Conservation (phyloP, 1,140 invertebrate species). For the Dryas iulia region DNA sequence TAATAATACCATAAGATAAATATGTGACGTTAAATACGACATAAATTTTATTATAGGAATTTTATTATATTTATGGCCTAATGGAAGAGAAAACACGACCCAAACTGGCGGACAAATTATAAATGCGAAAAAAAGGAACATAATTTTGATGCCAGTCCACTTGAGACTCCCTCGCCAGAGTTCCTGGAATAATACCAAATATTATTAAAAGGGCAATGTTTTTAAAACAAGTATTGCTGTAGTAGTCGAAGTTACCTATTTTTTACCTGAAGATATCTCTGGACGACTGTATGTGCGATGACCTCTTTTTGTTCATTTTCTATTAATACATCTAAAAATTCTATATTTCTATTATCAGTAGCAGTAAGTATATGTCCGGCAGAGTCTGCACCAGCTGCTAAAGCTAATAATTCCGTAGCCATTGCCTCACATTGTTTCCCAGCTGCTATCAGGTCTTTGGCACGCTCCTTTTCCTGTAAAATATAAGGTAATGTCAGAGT, state of each 20-base stretch:
- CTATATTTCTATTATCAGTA: conserved; percentile 94
- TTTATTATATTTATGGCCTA: conserved; percentile 97
- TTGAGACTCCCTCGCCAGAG: conserved; percentile 97
- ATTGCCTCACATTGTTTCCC: conserved; percentile 98
- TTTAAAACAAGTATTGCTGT: conserved; percentile 21
- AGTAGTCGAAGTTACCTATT: conserved; percentile 74
- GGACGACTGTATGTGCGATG: conserved; percentile 93
- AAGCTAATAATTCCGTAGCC: conserved; percentile 96
- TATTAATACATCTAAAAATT: conserved; percentile 98
- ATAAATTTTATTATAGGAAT: conserved; percentile 99
- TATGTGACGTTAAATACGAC: conserved; percentile 98
- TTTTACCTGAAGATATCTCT: conserved; percentile 91
- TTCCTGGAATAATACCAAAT: conserved; percentile 85
- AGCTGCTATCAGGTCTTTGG: conserved; percentile 96
- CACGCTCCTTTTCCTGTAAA: conserved; percentile 95
- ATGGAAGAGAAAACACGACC: conserved; percentile 96
- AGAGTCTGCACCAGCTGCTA: conserved; percentile 96
- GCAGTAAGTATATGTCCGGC: conserved; percentile 95
- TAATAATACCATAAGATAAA: conserved; percentile 97
- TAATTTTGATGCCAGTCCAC: conserved; percentile 97
- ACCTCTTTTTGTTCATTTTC: conserved; percentile 99
- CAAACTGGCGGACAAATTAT: conserved; percentile 97
- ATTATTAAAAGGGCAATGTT: conserved; percentile 15
- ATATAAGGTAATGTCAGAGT: background rate
- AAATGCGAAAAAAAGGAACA: conserved; percentile 95